Conservation (phyloP, 1,140 invertebrate genomes). For the Acromyrmex charruanus region DNA sequence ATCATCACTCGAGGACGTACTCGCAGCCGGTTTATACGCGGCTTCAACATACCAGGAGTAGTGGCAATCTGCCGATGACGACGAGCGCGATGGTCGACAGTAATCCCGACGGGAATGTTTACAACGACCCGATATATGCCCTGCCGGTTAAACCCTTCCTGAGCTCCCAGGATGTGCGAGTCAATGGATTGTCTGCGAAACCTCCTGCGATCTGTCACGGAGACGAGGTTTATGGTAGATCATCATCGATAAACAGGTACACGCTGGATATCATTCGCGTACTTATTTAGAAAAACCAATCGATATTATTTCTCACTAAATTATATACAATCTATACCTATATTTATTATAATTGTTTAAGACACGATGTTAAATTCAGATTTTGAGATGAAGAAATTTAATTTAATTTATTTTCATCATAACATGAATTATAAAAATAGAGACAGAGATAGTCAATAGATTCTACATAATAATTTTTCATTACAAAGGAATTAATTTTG, state of each 20-base stretch:
- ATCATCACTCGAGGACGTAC: constrained; percentile 72
- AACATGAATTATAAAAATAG: neutral
- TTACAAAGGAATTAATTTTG: neutral
- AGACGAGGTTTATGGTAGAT: constrained; percentile 60
- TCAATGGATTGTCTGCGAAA: constrained; percentile 78
- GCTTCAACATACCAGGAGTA: constrained; percentile 76
- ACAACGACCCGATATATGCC: constrained; percentile 84
- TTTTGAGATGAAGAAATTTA: neutral
- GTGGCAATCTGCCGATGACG: constrained; percentile 73
- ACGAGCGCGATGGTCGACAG: constrained; percentile 40
- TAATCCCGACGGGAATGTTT: constrained; percentile 73
- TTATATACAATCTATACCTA: neutral
- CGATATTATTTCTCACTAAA: neutral
- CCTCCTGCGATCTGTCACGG: constrained; percentile 29
- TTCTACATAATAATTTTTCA: neutral
- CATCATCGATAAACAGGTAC: constrained; percentile 48
- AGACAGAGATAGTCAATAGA: neutral
- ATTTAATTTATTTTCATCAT: neutral
- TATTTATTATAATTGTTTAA: neutral
- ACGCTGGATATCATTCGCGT: neutral
- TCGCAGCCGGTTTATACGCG: constrained; percentile 75
- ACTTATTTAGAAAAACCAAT: neutral
- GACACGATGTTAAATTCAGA: neutral
- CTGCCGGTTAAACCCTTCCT: constrained; percentile 85
- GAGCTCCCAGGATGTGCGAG: constrained; percentile 84